Percentiles rank a stretch among this genome's conserved stretches.
Evolutionary conservation across 2,888 invertebrate species (phyloP).

Genomic region (Coelinius sp.): DNA sequence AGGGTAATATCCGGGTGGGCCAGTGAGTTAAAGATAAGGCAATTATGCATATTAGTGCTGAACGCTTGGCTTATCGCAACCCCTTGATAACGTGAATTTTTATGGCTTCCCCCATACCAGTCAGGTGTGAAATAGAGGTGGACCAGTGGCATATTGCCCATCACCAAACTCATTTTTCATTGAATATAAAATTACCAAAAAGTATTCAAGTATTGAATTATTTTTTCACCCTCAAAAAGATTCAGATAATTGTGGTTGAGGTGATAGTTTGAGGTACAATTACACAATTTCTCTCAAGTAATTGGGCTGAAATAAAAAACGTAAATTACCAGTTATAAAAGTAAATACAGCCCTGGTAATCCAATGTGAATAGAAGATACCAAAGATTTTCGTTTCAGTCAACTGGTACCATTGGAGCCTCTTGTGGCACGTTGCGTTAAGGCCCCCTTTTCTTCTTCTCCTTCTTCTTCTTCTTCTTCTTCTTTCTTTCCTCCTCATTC

Average conservation of each 20-base stretch:
- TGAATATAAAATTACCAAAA: too few species aligned
- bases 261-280: background rate
- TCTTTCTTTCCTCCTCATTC: slow-evolving; percentile 32
- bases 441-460: slow-evolving; percentile 35
- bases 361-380: slow-evolving; percentile 47
- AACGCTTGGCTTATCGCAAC: background rate
- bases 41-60: background rate
- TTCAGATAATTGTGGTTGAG: too few species aligned
- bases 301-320: background rate
- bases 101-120: slow-evolving; percentile 47
- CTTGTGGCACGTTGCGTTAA: slow-evolving; percentile 56
- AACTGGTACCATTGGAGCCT: slow-evolving; percentile 31
- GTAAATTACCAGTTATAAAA: background rate
- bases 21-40: background rate
- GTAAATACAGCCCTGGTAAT: slow-evolving; percentile 49
- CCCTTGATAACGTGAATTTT: background rate
- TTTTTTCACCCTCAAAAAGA: too few species aligned
- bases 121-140: slow-evolving; percentile 60
- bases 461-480: slow-evolving; percentile 30
- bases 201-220: too few species aligned
- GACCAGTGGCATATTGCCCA: slow-evolving; percentile 35
- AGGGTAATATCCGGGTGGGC: background rate
- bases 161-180: background rate
- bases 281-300: background rate
- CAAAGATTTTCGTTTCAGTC: slow-evolving; percentile 43